phyloP scores from a whole-genome alignment of 2,888 invertebrate genomes.

The Homarus gammarus region DNA sequence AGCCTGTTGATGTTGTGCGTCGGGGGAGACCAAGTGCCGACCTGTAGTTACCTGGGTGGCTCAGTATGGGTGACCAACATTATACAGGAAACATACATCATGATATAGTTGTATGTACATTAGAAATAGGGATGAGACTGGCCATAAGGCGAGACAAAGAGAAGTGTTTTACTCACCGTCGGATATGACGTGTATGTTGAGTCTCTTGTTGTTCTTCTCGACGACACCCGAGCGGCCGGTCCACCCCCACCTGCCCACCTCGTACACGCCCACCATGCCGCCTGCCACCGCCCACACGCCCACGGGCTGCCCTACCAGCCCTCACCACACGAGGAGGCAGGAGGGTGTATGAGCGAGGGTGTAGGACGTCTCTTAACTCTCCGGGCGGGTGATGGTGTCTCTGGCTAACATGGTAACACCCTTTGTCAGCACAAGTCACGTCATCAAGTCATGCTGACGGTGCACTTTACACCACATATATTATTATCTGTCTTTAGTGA shows the following conservation, averaged over 20 bases:
- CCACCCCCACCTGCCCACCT: conserved; percentile 63
- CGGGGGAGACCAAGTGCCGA: no score
- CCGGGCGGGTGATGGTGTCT: no score
- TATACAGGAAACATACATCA: no score
- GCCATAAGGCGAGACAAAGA: no score
- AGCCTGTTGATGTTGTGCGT: no score
- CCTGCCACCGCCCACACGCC: conserved; percentile 26
- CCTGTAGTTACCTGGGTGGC: no score
- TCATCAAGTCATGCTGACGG: neutral
- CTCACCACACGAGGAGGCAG: neutral
- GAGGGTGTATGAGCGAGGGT: neutral
- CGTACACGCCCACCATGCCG: conserved; percentile 65
- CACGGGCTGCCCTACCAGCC: neutral
- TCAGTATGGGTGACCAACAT: no score
- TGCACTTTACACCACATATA: neutral
- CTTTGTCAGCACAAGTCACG: no score
- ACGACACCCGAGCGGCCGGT: conserved; percentile 24
- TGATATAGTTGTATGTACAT: no score
- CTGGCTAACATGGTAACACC: no score
- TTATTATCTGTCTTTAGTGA: neutral
- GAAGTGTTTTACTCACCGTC: conserved; percentile 53
- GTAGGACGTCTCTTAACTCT: no score
- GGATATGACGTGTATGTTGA: conserved; percentile 63
- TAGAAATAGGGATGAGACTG: no score
- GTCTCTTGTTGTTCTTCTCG: conserved; percentile 39